Base-by-base conservation (phyloP, 2,888 invertebrate species). In the Neocrepidodera transversa region DNA sequence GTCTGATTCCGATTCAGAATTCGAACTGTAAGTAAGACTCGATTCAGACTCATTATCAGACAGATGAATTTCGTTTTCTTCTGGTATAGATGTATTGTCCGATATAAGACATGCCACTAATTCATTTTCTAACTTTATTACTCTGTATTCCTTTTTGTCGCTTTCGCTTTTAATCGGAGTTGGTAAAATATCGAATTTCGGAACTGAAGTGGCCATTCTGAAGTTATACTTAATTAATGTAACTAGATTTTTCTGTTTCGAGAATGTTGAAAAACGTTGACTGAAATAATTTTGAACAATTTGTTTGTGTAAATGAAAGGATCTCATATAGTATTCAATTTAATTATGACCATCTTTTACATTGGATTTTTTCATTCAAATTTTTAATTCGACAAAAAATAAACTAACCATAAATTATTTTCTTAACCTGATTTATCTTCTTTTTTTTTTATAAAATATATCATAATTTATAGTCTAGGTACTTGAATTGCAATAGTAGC, bases 81-180 rank as follows among this genome's bases (percentile, higher is more conserved):
- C 47, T 13, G 53, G 47, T 45, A 70, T 51, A n/a, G 68, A 61
- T 36, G 66, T 61, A 20, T 60, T 67, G 48, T 91, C 91, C 4
- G 90, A 87, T 70, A 92, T 88, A 6, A 92, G 79, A 38, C 91
- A 80, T 2, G 87, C 91, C 51, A 84, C 87, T 63, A 92, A 76
- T 0, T 91, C 91, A 82, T 92, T 92, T 56, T 83, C 79, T 54
- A 92, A 78, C 36, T 83, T 79, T 50, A 90, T 83, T 1, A 86
- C 85, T 6, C 23, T 35, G 76, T 92, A 92, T 58, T 87, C 80
- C 74, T 92, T 93, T 75, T 88, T 89, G 79, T 93, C 93, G 66
- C 86, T 87, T 54, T 83, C 84, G 47, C 92, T 91, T 79, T 91
- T 90, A 26, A 85, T 82, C 8, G 92, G 92, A 65, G 81, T 79